Percentiles rank a stretch among this genome's conserved stretches.
Conservation (phyloP, 2,797 vertebrate species). For the Lindbergichthys nudifrons region DNA sequence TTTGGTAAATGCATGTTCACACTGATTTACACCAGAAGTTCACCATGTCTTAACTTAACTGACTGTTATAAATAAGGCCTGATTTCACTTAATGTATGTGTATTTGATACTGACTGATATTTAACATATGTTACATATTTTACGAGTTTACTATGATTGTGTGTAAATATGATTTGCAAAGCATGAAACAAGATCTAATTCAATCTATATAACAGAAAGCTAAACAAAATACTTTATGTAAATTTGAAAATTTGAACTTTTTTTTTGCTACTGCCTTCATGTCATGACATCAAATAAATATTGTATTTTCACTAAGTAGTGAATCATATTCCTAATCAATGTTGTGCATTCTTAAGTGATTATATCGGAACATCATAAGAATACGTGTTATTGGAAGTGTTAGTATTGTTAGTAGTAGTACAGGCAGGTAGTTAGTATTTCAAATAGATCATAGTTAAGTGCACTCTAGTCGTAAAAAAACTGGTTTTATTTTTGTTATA, state of each 20-base stretch:
- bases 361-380: too few species aligned
- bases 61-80: slow-evolving; percentile 16
- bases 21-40: background rate
- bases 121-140: too few species aligned
- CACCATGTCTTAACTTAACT: slow-evolving; percentile 28
- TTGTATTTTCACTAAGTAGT: background rate
- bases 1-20: slow-evolving; percentile 20
- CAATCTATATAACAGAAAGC: background rate
- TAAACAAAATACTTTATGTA: background rate
- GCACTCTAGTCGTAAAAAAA: too few species aligned
- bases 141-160: slow-evolving; percentile 9
- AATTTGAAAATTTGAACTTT: background rate
- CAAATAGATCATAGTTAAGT: too few species aligned
- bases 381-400: too few species aligned
- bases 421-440: too few species aligned
- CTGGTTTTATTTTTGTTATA: too few species aligned
- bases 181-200: background rate
- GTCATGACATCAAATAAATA: slow-evolving; percentile 11
- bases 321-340: background rate
- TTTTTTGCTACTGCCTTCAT: slow-evolving; percentile 4
- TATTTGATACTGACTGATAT: slow-evolving; percentile 6
- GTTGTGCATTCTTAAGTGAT: background rate
- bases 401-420: too few species aligned
- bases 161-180: slow-evolving; percentile 9
- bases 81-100: background rate